Conservation (phyloP, 1,140 invertebrate genomes). For the Megathymus violae region DNA sequence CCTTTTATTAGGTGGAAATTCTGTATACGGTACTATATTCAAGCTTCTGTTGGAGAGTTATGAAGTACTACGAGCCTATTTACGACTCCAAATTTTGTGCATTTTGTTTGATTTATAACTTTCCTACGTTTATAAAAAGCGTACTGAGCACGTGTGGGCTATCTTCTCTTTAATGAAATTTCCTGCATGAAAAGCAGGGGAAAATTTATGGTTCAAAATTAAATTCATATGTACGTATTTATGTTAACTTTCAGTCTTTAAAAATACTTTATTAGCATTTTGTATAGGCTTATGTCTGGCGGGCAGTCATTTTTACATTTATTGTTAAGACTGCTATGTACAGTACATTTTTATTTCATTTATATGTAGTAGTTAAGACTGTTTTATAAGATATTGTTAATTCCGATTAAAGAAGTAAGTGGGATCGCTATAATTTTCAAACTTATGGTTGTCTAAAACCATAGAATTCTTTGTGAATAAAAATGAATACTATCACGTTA, state of each 20-base stretch:
- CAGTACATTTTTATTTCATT: no score
- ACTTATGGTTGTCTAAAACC: no score
- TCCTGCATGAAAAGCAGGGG: constrained; percentile 14
- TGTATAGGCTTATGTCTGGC: no score
- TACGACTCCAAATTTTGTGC: constrained; percentile 39
- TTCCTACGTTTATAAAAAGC: constrained; percentile 26
- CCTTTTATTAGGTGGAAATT: constrained; percentile 83
- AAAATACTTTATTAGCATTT: not conserved
- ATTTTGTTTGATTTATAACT: constrained; percentile 23
- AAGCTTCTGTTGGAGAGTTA: constrained; percentile 63
- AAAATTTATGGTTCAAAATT: constrained; percentile 16
- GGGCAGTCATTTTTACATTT: no score
- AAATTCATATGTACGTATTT: no score
- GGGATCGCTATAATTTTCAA: no score
- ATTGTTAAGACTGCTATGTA: no score
- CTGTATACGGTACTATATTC: constrained; percentile 75
- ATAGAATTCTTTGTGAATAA: no score
- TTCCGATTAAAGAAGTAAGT: no score
- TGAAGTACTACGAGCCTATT: constrained; percentile 53
- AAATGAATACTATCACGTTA: no score
- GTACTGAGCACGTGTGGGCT: constrained; percentile 19
- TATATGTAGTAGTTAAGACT: no score
- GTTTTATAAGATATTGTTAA: no score
- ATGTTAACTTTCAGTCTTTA: constrained; percentile 1
- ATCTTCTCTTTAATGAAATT: constrained; percentile 29